Evolutionary conservation across 2,797 vertebrate genomes (phyloP).

Genomic region (Artibeus jamaicensis): DNA sequence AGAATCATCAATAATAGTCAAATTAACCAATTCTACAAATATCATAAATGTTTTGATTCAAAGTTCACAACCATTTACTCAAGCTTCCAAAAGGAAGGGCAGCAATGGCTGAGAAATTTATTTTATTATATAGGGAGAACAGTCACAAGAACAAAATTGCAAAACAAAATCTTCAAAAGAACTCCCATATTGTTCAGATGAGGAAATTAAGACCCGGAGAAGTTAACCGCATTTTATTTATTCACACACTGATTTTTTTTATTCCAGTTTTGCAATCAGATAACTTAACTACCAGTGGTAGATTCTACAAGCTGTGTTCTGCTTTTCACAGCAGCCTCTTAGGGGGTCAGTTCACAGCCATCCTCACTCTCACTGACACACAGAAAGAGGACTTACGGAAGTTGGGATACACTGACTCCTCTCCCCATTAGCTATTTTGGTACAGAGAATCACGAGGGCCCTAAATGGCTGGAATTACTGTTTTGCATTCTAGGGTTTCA

Average conservation of each 20-base stretch:
- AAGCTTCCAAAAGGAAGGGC: not conserved
- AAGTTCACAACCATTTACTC: slow-evolving; percentile 17
- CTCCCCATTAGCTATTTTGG: slow-evolving; percentile 24
- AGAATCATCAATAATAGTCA: slow-evolving; percentile 13
- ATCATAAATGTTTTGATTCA: slow-evolving; percentile 43
- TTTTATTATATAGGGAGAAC: slow-evolving; percentile 19
- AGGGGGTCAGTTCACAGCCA: not conserved
- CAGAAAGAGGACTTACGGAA: not conserved
- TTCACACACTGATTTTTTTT: not conserved
- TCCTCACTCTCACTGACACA: not conserved
- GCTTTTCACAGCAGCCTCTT: not conserved
- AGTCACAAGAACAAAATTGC: slow-evolving; percentile 15
- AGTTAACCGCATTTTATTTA: slow-evolving; percentile 24
- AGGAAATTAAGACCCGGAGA: not conserved
- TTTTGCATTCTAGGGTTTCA: slow-evolving; percentile 41
- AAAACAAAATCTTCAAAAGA: slow-evolving; percentile 13
- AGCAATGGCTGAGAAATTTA: slow-evolving; percentile 29
- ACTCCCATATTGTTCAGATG: not conserved
- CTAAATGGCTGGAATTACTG: slow-evolving; percentile 7
- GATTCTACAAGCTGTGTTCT: not conserved
- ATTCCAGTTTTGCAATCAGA: not conserved
- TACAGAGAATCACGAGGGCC: not conserved
- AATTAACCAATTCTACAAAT: not conserved
- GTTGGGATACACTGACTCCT: not conserved
- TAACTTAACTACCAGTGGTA: not conserved